Evolutionary conservation across 2,797 vertebrate species (phyloP).

Genomic region (Pterois miles): DNA sequence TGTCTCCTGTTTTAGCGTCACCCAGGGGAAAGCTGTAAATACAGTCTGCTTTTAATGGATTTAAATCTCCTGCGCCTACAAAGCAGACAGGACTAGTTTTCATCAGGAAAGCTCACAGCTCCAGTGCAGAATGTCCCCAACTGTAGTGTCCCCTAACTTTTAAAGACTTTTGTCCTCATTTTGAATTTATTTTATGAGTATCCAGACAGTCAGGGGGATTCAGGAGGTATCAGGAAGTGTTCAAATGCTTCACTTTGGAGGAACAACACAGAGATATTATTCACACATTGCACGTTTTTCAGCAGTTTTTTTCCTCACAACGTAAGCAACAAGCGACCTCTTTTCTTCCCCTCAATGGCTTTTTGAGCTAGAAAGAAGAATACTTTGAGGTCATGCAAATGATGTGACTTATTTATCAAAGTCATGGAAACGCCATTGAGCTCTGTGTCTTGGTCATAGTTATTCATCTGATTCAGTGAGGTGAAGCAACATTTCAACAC

Average conservation of each 20-base stretch:
- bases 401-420: constrained; percentile 47
- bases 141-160: constrained; percentile 6
- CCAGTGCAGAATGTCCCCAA: constrained; percentile 11
- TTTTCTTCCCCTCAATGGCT: constrained; percentile 33
- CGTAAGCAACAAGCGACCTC: constrained; percentile 10
- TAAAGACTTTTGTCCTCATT: constrained; percentile 42
- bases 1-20: constrained; percentile 75
- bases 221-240: background rate
- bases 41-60: constrained; percentile 70
- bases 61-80: constrained; percentile 68
- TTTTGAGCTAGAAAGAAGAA: constrained; percentile 19
- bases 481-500: constrained; percentile 13
- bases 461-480: background rate
- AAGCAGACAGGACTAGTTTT: constrained; percentile 53
- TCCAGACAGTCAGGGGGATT: background rate
- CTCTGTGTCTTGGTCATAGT: constrained; percentile 1
- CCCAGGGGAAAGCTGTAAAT: constrained; percentile 74
- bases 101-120: constrained; percentile 21
- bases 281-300: background rate
- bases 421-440: constrained; percentile 37
- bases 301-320: constrained; percentile 4
- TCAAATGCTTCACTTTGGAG: background rate
- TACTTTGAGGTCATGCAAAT: constrained; percentile 32
- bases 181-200: background rate
- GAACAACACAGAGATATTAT: background rate